Percentiles rank a stretch among this genome's conserved stretches.
Evolutionary conservation across 2,113 vertebrate genomes (phyloP).

Genomic region (Falcunculus frontatus): DNA sequence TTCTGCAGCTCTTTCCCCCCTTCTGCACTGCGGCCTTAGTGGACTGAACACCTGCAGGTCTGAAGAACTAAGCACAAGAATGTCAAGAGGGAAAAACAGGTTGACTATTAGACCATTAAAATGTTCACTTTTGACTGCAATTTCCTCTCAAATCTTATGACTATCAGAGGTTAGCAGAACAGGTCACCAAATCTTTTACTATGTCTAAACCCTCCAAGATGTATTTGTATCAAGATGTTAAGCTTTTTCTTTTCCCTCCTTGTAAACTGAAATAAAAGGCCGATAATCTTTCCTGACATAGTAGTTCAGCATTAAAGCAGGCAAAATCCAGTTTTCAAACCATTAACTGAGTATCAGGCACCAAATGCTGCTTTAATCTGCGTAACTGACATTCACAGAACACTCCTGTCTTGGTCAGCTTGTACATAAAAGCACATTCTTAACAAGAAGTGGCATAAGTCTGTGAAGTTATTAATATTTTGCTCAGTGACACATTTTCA

Average conservation of each 20-base stretch:
- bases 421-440: neutral
- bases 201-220: neutral
- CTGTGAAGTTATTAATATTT: neutral
- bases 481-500: neutral
- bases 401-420: neutral
- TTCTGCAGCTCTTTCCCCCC: constrained; percentile 35
- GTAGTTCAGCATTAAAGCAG: neutral
- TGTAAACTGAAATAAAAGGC: neutral
- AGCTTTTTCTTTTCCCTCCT: neutral
- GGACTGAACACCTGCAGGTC: constrained; percentile 25
- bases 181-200: neutral
- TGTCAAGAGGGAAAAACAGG: neutral
- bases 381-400: neutral
- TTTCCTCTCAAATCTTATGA: neutral
- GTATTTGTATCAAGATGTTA: neutral
- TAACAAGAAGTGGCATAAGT: neutral
- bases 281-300: neutral
- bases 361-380: neutral
- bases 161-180: neutral
- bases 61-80: neutral
- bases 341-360: neutral
- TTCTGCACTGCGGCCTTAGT: neutral
- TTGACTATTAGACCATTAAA: neutral
- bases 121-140: neutral
- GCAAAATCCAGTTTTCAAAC: neutral